phyloP scores from a whole-genome alignment of 2,888 invertebrate species.

The Flexamia atlantica region DNA sequence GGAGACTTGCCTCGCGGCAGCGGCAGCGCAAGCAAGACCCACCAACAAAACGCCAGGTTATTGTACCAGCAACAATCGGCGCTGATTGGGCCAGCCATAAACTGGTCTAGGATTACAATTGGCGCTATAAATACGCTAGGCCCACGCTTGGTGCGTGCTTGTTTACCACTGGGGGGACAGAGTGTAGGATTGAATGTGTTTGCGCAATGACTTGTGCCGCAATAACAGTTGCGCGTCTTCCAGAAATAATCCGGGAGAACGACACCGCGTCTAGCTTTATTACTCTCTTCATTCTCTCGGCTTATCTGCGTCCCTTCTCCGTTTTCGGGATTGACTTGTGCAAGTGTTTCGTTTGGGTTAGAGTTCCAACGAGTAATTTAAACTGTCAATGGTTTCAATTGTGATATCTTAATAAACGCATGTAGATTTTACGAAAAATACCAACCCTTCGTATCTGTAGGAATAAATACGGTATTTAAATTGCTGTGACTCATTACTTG shows the following conservation, averaged over 20 bases:
- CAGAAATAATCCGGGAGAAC: slow-evolving; percentile 31
- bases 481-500: too few relatives aligned
- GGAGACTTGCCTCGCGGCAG: too few relatives aligned
- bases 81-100: slow-evolving; percentile 19
- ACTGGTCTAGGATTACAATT: slow-evolving; percentile 48
- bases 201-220: slow-evolving; percentile 44
- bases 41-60: not conserved
- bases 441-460: too few relatives aligned
- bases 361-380: too few relatives aligned
- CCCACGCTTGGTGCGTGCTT: slow-evolving; percentile 37
- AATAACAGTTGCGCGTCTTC: slow-evolving; percentile 44
- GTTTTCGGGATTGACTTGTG: too few relatives aligned
- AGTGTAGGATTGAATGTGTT: slow-evolving; percentile 43
- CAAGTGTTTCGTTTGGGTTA: too few relatives aligned
- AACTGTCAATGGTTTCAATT: too few relatives aligned
- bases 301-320: too few relatives aligned
- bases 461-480: too few relatives aligned
- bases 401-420: too few relatives aligned
- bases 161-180: not conserved
- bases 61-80: slow-evolving; percentile 8
- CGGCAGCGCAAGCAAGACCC: not conserved
- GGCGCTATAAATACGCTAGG: slow-evolving; percentile 40
- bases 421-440: too few relatives aligned
- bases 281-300: not conserved
- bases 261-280: slow-evolving; percentile 20